phyloP scores from a whole-genome alignment of 2,113 vertebrate species.

The Diadophis punctatus region DNA sequence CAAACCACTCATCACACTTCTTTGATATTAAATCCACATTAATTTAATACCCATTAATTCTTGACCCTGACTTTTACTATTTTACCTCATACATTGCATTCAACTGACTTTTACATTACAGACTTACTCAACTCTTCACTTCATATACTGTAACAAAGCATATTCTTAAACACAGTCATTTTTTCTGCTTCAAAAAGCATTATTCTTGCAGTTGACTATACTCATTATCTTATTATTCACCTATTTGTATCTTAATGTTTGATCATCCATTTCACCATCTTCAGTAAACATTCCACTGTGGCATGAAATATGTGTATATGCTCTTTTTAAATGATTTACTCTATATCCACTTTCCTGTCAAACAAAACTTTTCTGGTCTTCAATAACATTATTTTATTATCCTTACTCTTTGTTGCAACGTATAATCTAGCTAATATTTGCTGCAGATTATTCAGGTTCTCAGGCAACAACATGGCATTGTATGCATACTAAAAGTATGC shows the following conservation, averaged over 20 bases:
- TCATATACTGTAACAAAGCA: background rate
- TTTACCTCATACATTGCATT: background rate
- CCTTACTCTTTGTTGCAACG: background rate
- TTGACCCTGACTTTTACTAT: background rate
- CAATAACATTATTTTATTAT: background rate
- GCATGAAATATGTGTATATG: background rate
- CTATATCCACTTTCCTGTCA: background rate
- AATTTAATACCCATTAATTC: background rate
- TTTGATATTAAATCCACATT: background rate
- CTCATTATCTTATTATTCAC: background rate
- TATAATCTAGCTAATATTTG: background rate
- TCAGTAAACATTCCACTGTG: background rate
- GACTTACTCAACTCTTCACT: background rate
- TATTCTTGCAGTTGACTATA: background rate
- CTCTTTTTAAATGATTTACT: background rate
- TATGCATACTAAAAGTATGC: background rate
- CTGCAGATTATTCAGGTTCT: background rate
- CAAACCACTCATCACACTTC: background rate
- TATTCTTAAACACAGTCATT: background rate
- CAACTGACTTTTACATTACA: background rate
- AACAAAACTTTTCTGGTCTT: background rate
- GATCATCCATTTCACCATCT: background rate
- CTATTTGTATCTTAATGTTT: background rate
- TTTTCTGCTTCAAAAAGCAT: background rate
- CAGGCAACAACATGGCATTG: too few relatives aligned